Evolutionary conservation across 2,797 vertebrate species (phyloP).

Genomic region (Microcaecilia unicolor): DNA sequence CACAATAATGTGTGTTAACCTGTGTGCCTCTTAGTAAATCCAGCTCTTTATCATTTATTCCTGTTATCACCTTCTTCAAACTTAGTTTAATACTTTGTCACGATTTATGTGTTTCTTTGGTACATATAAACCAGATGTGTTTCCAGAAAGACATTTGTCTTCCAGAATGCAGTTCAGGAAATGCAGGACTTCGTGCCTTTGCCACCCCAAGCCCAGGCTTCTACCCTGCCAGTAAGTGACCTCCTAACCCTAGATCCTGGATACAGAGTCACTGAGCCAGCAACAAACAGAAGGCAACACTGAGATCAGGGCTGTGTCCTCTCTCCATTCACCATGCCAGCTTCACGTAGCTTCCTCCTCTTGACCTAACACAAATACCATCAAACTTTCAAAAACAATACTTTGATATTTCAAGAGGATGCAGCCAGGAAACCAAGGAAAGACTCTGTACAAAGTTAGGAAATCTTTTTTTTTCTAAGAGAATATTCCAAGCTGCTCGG

Average conservation of each 20-base stretch:
- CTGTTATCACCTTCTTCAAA: too few relatives aligned
- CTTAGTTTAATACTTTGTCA: too few relatives aligned
- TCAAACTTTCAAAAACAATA: constrained; percentile 69
- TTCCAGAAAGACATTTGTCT: constrained; percentile 51
- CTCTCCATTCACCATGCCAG: constrained; percentile 28
- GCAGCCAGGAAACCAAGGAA: constrained; percentile 63
- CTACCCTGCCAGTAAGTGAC: constrained; percentile 32
- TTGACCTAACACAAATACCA: constrained; percentile 65
- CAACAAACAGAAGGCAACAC: constrained; percentile 60
- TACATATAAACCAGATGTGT: constrained; percentile 33
- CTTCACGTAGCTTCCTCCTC: constrained; percentile 57
- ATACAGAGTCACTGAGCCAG: constrained; percentile 50
- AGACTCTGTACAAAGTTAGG: constrained; percentile 60
- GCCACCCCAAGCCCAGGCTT: constrained; percentile 27
- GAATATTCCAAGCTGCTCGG: constrained; percentile 33
- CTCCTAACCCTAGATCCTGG: constrained; percentile 60
- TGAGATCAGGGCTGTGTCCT: constrained; percentile 40
- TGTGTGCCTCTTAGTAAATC: too few relatives aligned
- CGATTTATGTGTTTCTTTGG: too few relatives aligned
- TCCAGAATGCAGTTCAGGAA: constrained; percentile 58
- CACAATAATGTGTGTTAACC: too few relatives aligned
- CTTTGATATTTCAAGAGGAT: constrained; percentile 58
- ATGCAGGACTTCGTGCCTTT: constrained; percentile 31
- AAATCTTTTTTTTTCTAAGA: constrained; percentile 47
- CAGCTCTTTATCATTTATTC: too few relatives aligned